Percentiles rank a stretch among this genome's conserved stretches.
These are phyloP conservation scores for Ooceraea biroi DNA, from an alignment of 1,140 invertebrate species.

Conservation along the genomic window DNA sequence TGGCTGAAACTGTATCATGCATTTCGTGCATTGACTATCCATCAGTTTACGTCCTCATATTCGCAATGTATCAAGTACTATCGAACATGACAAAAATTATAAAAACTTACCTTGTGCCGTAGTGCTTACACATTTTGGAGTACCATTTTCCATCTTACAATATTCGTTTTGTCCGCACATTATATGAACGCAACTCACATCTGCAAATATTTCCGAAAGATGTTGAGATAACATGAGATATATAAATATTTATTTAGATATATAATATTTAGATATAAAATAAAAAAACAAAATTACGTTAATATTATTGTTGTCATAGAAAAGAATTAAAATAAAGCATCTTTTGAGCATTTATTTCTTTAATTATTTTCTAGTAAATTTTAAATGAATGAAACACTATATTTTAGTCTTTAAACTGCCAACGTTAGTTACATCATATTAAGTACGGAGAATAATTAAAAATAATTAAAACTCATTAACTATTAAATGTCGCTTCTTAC, in stretches of 20 bases:
- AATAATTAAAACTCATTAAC: conserved; percentile 10
- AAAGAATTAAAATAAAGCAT: neutral
- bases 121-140: conserved; percentile 80
- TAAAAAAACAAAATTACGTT: conserved; percentile 8
- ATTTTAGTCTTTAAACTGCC: no score
- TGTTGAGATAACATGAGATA: neutral
- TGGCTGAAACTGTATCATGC: conserved; percentile 1
- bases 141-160: conserved; percentile 81
- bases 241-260: conserved; percentile 11
- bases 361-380: no score
- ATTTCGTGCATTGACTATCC: neutral
- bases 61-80: conserved; percentile 36
- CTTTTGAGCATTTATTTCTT: neutral
- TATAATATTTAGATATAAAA: neutral
- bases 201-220: conserved; percentile 65
- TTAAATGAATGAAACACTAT: no score
- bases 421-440: no score
- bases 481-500: conserved; percentile 68
- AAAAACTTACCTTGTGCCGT: conserved; percentile 79
- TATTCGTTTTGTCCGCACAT: conserved; percentile 81
- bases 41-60: conserved; percentile 30
- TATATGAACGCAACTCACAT: conserved; percentile 77
- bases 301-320: no score
- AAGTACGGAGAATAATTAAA: neutral
- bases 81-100: neutral